phyloP scores from a whole-genome alignment of 2,113 vertebrate species.

The Oryzias melastigma region DNA sequence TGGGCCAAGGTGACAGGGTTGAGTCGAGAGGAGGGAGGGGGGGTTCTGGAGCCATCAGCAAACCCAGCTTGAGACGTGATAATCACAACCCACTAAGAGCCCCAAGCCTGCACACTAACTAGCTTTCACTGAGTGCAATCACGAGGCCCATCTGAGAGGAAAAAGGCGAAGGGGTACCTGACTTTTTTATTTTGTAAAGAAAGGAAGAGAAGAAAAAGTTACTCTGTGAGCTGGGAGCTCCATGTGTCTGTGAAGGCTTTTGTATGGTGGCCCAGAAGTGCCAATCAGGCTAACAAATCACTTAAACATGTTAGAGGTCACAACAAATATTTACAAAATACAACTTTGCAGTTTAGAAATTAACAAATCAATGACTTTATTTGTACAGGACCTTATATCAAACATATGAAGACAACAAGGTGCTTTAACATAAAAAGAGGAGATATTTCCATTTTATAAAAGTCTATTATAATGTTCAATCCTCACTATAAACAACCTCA shows the following conservation, averaged over 20 bases:
- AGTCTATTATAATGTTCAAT: too few species aligned
- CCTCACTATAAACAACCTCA: too few species aligned
- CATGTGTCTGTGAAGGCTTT: neutral
- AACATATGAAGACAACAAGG: too few species aligned
- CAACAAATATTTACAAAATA: too few species aligned
- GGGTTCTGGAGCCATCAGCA: conserved; percentile 47
- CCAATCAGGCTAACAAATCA: too few species aligned
- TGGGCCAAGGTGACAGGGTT: conserved; percentile 39
- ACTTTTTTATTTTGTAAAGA: conserved; percentile 5
- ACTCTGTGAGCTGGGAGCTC: conserved; percentile 3
- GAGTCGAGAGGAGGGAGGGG: neutral
- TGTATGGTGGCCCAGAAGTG: too few species aligned
- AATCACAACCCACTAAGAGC: conserved; percentile 51
- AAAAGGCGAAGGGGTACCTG: conserved; percentile 37
- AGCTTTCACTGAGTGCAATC: conserved; percentile 65
- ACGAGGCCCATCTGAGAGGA: conserved; percentile 37
- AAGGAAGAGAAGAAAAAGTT: conserved; percentile 11
- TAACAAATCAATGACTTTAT: too few species aligned
- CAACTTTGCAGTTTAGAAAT: too few species aligned
- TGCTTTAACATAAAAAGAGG: too few species aligned
- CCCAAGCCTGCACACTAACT: conserved; percentile 35
- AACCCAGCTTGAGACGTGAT: conserved; percentile 45
- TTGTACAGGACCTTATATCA: too few species aligned
- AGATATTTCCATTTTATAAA: too few species aligned
- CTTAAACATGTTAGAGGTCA: too few species aligned